A percentile compares a stretch with the other conserved stretches of the same genome.
phyloP scores from a whole-genome alignment of 2,113 vertebrate genomes.

The Mohoua ochrocephala region DNA sequence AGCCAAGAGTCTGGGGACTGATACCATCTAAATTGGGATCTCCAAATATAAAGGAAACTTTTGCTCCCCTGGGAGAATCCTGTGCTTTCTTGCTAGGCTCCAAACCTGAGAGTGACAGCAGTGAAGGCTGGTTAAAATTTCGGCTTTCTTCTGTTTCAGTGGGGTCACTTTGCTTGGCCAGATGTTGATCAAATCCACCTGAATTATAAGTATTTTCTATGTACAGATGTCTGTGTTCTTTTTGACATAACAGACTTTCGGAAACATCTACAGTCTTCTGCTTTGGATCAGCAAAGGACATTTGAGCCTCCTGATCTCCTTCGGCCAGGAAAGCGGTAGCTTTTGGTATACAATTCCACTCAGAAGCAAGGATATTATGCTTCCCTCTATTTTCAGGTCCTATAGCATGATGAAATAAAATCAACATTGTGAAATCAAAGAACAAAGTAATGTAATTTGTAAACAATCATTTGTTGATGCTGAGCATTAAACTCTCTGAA shows the following conservation, averaged over 20 bases:
- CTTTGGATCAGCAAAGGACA: conserved; percentile 80
- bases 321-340: conserved; percentile 81
- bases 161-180: conserved; percentile 74
- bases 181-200: conserved; percentile 74
- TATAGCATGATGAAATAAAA: conserved; percentile 63
- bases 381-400: conserved; percentile 82
- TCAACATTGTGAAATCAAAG: not conserved
- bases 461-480: not conserved
- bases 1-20: conserved; percentile 88
- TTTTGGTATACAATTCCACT: conserved; percentile 86
- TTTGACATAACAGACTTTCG: conserved; percentile 76
- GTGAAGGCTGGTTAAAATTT: conserved; percentile 77
- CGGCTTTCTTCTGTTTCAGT: conserved; percentile 78
- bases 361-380: conserved; percentile 83
- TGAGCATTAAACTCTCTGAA: not conserved
- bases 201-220: conserved; percentile 82
- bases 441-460: not conserved
- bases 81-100: conserved; percentile 81
- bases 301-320: conserved; percentile 81
- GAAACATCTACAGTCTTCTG: conserved; percentile 79
- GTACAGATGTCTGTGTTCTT: conserved; percentile 82
- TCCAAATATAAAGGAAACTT: conserved; percentile 98
- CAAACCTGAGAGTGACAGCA: conserved; percentile 80
- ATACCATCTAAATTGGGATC: conserved; percentile 85
- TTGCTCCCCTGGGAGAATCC: conserved; percentile 87